Percentiles rank a stretch among this genome's conserved stretches.
Evolutionary conservation across 2,113 vertebrate genomes (phyloP).

Genomic region (Amphiprion percula): DNA sequence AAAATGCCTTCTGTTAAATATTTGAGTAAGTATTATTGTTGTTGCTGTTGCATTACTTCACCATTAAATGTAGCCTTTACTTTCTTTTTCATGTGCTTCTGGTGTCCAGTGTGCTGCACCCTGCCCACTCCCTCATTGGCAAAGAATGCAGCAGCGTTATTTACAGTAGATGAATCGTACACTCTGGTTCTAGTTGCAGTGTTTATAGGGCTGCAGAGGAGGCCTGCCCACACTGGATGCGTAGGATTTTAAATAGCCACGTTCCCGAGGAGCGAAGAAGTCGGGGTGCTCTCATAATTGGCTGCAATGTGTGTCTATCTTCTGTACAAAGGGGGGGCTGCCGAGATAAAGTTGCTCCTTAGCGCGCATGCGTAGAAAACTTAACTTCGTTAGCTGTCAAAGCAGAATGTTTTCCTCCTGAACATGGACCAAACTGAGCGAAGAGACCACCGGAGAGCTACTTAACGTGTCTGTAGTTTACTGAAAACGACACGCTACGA

Average conservation of each 20-base stretch:
- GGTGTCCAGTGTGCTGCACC: constrained; percentile 18
- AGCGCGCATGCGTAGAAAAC: constrained; percentile 72
- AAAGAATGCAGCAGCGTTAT: constrained; percentile 75
- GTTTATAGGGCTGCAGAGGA: constrained; percentile 18
- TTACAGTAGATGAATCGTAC: constrained; percentile 69
- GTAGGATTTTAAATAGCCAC: constrained; percentile 54
- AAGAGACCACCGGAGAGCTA: not conserved
- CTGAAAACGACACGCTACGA: not conserved
- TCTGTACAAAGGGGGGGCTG: constrained; percentile 13
- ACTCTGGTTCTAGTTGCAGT: constrained; percentile 51
- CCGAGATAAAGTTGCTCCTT: not conserved
- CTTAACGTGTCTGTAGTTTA: not conserved
- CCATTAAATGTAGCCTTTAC: not conserved
- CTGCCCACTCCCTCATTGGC: constrained; percentile 35
- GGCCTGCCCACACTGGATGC: constrained; percentile 36
- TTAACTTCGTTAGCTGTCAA: constrained; percentile 79
- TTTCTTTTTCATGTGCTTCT: constrained; percentile 29
- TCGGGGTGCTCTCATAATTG: constrained; percentile 22
- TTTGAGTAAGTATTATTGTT: too few species aligned
- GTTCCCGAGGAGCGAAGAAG: constrained; percentile 12
- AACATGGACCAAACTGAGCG: not conserved
- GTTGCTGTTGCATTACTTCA: not conserved
- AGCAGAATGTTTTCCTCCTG: constrained; percentile 38
- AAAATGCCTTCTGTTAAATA: not conserved
- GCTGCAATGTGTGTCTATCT: constrained; percentile 26